Evolutionary conservation across 2,113 vertebrate genomes (phyloP), one percentile per base, ranked within the genome.

Genomic region (Nibea albiflora): DNA sequence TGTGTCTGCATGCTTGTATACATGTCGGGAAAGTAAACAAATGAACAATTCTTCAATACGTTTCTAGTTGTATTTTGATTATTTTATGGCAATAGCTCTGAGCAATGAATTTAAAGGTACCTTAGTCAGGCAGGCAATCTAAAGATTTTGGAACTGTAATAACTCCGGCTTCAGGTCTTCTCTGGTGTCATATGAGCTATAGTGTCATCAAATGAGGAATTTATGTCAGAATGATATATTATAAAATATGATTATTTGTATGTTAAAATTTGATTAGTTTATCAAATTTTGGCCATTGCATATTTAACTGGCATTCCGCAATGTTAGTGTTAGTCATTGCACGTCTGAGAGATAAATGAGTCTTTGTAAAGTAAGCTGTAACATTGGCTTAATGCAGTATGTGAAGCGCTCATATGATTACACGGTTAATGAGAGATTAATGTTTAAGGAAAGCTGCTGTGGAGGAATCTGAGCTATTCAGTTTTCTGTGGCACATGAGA

Each of bases 141-240:
- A 90, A 74, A 89, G 76, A 85, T 63, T 92, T 89, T 92, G 88
- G 91, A 91, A 88, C 70, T 75, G 85, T 82, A 89, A 89, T 81
- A 94, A 93, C 75, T 88, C 89, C 71, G 84, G 90, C 93, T 85
- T 92, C 86, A 75, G 73, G 75, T 84, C 91, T 85, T 94, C 94
- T 84, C 87, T 78, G 73, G 94, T 95, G 89, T 94, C 83, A 91
- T 95, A 95, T 67, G 94, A 95, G 86, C 94, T 95, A 94, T 46
- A 35, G 42, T 86, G 81, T 81, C 76, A 89, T 76, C 85, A 93
- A 78, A 93, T 87, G 87, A 92, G 80, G 89, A 92, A 83, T 91
- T 60, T 61, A 20, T 73, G 80, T 92, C 73, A 94, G 83, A 85
- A 87, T 56, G 53, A 49, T 86, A 60, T 22, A 71, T 10, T 85